Base-by-base conservation (phyloP, 2,797 vertebrate genomes). In the Xenopus petersii region DNA sequence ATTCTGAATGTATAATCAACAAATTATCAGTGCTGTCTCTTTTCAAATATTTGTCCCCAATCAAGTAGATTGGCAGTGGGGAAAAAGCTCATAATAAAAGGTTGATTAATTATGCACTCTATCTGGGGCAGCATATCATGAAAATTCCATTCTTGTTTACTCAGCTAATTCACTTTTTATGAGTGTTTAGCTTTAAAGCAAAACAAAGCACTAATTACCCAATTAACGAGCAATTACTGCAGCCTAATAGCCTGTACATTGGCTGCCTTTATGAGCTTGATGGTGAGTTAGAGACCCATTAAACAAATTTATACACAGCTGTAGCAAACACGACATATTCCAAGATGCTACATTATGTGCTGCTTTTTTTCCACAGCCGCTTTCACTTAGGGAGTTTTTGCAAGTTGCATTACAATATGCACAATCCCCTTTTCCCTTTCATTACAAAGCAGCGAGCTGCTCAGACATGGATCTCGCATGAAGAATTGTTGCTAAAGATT, bases 201-300 rank as follows among this genome's bases (percentile, higher is more conserved):
- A 94, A 95, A 94, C 91, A 90, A 92, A 94, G 91, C 89, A 92
- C 93, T 95, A 95, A 96, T 95, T 95, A 96, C 92, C 93, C 93
- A 96, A 95, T 96, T 97, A 96, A 95, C 87, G 83, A 91, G 92
- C 93, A 96, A 96, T 95, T 91, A 90, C 91, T 92, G 90, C 82
- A 89, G 93, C 90, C 94, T 94, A 93, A 94, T 92, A 93, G 92
- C 91, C 91, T 92, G 91, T 90, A 91, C 87, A 89, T 86, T 84
- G 86, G 88, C 89, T 85, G 87, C 88, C 85, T 89, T 92, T 94
- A 93, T 93, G 90, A 93, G 90, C 92, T 88, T 86, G 89, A 89
- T 88, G 92, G 93, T 92, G 89, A 92, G 93, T 93, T 93, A 92
- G 91, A 89, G 88, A 86, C 87, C 89, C 86, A 89, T 88, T 84